Conservation (phyloP, 2,797 vertebrate genomes). For the Pseudomugil gertrudae region DNA sequence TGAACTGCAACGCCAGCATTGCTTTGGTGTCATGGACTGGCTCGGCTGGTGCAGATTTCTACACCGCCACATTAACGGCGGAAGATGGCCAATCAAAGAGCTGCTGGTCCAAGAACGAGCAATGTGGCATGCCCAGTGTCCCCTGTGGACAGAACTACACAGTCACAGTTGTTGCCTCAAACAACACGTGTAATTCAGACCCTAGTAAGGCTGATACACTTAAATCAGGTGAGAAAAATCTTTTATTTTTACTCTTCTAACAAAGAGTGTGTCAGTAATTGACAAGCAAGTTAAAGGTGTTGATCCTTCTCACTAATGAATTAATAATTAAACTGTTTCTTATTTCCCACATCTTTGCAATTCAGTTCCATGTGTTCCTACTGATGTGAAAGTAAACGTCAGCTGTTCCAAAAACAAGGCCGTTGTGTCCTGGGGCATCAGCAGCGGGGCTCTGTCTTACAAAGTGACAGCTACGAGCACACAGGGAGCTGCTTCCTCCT, state of each 20-base stretch:
- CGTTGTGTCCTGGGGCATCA: slow-evolving; percentile 74
- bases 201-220: slow-evolving; percentile 61
- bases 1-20: slow-evolving; percentile 80
- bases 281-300: no score
- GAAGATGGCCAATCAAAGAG: slow-evolving; percentile 50
- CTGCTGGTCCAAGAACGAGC: slow-evolving; percentile 72
- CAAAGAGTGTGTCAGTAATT: no score
- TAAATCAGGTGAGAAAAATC: slow-evolving; percentile 77
- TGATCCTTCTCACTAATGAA: background rate
- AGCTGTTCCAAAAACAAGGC: slow-evolving; percentile 73
- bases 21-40: slow-evolving; percentile 76
- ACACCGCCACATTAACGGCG: slow-evolving; percentile 66
- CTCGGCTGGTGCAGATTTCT: slow-evolving; percentile 71
- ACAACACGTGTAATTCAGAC: slow-evolving; percentile 70
- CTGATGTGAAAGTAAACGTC: slow-evolving; percentile 57
- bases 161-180: slow-evolving; percentile 75
- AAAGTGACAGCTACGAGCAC: slow-evolving; percentile 53
- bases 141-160: slow-evolving; percentile 79
- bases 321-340: background rate
- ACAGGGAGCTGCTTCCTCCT: slow-evolving; percentile 39
- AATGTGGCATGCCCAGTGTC: slow-evolving; percentile 77
- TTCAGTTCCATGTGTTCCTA: slow-evolving; percentile 82
- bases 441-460: slow-evolving; percentile 74
- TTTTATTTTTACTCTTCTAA: background rate
- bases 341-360: background rate